These are phyloP conservation scores for Oncorhynchus masou DNA, from an alignment of 2,113 vertebrate species.

Conservation along the genomic window DNA sequence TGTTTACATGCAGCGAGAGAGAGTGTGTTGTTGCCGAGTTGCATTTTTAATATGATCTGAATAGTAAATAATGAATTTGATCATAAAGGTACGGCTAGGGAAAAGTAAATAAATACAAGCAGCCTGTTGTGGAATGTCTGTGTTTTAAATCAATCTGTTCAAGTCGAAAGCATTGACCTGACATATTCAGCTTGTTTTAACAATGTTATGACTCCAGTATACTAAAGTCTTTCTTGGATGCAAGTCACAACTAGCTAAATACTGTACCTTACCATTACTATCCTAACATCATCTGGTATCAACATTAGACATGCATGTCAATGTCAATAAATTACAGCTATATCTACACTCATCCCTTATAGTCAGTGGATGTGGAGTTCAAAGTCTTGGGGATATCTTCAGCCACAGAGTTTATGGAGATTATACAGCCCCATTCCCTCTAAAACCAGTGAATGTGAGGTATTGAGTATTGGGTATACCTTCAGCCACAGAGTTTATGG, in stretches of 20 bases:
- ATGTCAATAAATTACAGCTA: too few relatives aligned
- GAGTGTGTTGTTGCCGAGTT: slow-evolving; percentile 34
- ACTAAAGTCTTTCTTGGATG: neutral
- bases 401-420: neutral
- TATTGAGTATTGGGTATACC: slow-evolving; percentile 26
- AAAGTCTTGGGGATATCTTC: slow-evolving; percentile 24
- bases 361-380: neutral
- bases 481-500: neutral
- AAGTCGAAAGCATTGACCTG: slow-evolving; percentile 6
- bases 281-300: too few relatives aligned
- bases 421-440: neutral
- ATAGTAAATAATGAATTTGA: slow-evolving; percentile 33
- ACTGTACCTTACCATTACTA: neutral
- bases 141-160: slow-evolving; percentile 11
- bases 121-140: slow-evolving; percentile 21
- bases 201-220: slow-evolving; percentile 7
- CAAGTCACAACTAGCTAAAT: neutral
- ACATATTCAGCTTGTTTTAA: slow-evolving; percentile 21
- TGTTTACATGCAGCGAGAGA: slow-evolving; percentile 36
- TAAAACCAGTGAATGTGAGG: too few relatives aligned
- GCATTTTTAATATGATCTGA: slow-evolving; percentile 40
- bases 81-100: slow-evolving; percentile 32
- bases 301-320: too few relatives aligned
- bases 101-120: slow-evolving; percentile 31
- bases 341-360: too few relatives aligned